These are phyloP conservation scores for Coptotermes formosanus DNA, from an alignment of 1,140 invertebrate genomes.

Conservation along the genomic window DNA sequence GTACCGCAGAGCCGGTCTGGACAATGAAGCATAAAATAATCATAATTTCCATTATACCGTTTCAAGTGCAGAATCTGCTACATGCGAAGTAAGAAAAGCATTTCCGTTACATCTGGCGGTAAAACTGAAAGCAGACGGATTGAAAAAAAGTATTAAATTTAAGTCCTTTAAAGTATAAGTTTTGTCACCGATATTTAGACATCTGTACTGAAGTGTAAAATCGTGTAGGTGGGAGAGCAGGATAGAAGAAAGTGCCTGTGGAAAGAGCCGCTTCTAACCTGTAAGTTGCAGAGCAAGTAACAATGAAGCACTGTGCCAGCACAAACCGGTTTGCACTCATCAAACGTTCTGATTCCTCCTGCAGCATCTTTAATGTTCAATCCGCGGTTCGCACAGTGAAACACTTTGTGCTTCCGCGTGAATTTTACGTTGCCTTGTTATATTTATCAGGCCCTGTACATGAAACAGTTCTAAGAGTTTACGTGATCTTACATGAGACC, in stretches of 20 bases:
- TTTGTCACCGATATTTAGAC: not conserved
- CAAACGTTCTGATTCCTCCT: not conserved
- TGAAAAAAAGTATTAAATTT: not conserved
- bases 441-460: not conserved
- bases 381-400: not conserved
- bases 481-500: not conserved
- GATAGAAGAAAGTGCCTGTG: not conserved
- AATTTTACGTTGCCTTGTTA: not conserved
- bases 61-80: too few relatives aligned
- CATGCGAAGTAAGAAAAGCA: too few relatives aligned
- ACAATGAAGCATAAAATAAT: too few relatives aligned
- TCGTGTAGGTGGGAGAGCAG: not conserved
- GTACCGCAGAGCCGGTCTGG: too few relatives aligned
- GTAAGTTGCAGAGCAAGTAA: not conserved
- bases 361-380: not conserved
- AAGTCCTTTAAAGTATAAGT: not conserved
- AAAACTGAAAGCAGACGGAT: not conserved
- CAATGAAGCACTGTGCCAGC: not conserved
- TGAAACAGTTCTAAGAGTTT: not conserved
- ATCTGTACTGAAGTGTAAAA: not conserved
- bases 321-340: not conserved
- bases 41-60: too few relatives aligned
- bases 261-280: not conserved
- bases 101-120: not conserved
- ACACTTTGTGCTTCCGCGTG: not conserved